These are phyloP conservation scores for Oscheius sp. DNA, from an alignment of 1,140 invertebrate species.

Conservation along the genomic window DNA sequence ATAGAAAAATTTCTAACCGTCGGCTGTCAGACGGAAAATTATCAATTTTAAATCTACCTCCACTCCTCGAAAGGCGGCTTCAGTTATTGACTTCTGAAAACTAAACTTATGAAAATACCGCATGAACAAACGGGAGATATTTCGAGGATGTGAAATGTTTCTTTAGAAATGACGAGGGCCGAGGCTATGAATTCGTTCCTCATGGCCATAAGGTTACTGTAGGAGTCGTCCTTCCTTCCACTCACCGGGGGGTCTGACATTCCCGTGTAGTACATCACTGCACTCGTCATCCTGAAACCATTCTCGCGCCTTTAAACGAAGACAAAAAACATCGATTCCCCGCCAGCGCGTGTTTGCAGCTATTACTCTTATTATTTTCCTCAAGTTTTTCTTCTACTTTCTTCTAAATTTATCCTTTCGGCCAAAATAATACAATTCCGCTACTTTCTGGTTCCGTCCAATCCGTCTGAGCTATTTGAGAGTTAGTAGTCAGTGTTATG, in stretches of 20 bases:
- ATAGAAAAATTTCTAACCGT: no score
- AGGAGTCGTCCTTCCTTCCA: not conserved
- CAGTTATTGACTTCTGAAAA: not conserved
- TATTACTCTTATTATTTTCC: no score
- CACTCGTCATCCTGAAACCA: not conserved
- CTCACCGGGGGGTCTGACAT: not conserved
- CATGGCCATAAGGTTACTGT: not conserved
- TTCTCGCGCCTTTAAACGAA: no score
- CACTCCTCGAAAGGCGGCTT: not conserved
- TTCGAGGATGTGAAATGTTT: not conserved
- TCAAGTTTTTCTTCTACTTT: no score
- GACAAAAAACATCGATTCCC: no score
- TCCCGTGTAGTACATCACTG: not conserved
- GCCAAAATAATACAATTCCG: no score
- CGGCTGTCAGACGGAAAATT: not conserved
- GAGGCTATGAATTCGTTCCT: not conserved
- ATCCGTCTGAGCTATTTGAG: no score
- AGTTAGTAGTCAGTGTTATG: no score
- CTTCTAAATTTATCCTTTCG: no score
- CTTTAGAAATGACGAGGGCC: not conserved
- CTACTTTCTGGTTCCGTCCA: no score
- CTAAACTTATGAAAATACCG: not conserved
- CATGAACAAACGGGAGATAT: not conserved
- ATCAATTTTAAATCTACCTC: not conserved
- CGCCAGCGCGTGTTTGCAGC: no score